These are phyloP conservation scores for Motacilla alba DNA, from an alignment of 2,113 vertebrate species.

Conservation along the genomic window DNA sequence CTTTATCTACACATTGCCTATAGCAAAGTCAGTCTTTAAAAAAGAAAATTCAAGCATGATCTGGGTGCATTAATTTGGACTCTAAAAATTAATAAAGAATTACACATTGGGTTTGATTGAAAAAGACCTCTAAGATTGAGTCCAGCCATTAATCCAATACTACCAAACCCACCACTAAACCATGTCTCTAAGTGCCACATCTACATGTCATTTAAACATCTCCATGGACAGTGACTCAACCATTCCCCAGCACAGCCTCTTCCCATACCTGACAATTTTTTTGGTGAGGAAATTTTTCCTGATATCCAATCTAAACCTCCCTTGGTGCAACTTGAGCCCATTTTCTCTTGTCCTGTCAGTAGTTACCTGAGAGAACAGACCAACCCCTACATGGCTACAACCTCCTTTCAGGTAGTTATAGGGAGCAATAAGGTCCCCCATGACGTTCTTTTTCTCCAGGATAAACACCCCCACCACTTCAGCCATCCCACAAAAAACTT, in stretches of 20 bases:
- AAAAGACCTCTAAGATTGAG: rapidly evolving
- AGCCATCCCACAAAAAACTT: background rate
- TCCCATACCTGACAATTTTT: background rate
- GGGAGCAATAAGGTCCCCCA: background rate
- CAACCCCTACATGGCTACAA: rapidly evolving
- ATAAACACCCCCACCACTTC: background rate
- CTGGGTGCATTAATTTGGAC: background rate
- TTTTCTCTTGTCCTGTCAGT: background rate
- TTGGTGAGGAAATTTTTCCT: background rate
- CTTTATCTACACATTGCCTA: background rate
- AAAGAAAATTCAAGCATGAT: background rate
- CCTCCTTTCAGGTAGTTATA: background rate
- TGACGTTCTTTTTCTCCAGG: background rate
- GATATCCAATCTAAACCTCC: background rate
- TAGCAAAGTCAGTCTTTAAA: background rate
- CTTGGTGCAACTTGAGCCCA: background rate
- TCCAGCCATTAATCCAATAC: background rate
- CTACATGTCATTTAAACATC: background rate
- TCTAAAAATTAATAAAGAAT: background rate
- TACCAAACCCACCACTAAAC: background rate
- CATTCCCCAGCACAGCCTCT: background rate
- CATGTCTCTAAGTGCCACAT: too few relatives aligned
- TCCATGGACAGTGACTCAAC: background rate
- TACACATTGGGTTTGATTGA: background rate
- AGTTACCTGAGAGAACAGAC: background rate